Base-by-base conservation (phyloP, 2,113 vertebrate genomes). In the Etia nguti region DNA sequence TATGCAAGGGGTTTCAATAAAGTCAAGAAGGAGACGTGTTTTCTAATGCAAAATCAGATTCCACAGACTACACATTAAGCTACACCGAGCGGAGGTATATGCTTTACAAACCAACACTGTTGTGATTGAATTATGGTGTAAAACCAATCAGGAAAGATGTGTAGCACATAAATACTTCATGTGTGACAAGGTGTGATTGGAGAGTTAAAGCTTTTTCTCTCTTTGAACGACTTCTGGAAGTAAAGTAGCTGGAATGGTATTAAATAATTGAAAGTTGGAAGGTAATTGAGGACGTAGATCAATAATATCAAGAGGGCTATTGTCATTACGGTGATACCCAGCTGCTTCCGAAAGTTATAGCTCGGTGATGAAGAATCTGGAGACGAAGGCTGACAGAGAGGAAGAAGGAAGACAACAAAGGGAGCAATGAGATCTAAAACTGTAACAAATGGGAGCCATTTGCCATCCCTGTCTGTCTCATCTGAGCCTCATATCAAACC, bases 241-340 rank as follows among this genome's bases (percentile, higher is more conserved):
- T 83, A 68, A 89, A 93, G 81, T 88, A 86, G 83, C 79, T 84
- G 83, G 83, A 86, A 56, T 57, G 82, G 84, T 87, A 89, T 93
- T 95, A 89, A 93, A 95, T 95, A 92, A 96, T 93, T 94, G 92
- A 94, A 86, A 77, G 88, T 90, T 92, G 90, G 87, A 92, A 94
- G 91, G 92, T 95, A 95, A 96, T 94, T 95, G 89, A 92, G 84
- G 94, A 93, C 68, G 79, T 91, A 94, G 94, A 96, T 95, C 96
- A 94, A 95, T 94, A 94, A 95, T 86, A 90, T 94, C 92, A 89
- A 83, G 88, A 80, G 92, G 86, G 83, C 90, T 95, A 91, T 93
- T 93, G 92, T 95, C 92, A 93, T 95, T 94, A 95, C 83, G 62
- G 90, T 88, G 82, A 90, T 59, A 92, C 50, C 57, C 65, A 80